Percentiles rank a stretch among this genome's conserved stretches.
Evolutionary conservation across 2,888 invertebrate species (phyloP).

Genomic region (Melieria picta): DNA sequence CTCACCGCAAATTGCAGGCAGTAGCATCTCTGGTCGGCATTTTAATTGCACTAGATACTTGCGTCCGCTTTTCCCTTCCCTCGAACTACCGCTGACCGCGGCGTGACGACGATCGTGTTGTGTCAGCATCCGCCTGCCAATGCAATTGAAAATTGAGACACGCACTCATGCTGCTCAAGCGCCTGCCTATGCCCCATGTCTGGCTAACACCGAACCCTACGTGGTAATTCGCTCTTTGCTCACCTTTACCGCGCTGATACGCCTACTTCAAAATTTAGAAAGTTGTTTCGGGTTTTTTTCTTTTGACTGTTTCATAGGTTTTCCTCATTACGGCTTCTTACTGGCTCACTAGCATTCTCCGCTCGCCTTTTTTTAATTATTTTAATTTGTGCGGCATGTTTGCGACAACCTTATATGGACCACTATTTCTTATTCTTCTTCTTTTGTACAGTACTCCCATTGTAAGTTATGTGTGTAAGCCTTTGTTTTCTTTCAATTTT

Average conservation of each 20-base stretch:
- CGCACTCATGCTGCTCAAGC: neutral
- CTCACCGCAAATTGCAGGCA: too few species aligned
- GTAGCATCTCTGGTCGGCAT: too few species aligned
- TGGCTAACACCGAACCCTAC: neutral
- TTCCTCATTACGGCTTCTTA: conserved; percentile 5
- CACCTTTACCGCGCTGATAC: conserved; percentile 41
- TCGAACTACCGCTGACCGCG: too few species aligned
- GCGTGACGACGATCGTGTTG: too few species aligned
- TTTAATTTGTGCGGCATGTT: conserved; percentile 41
- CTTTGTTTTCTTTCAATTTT: too few species aligned
- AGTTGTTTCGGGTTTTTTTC: conserved; percentile 49
- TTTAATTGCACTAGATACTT: too few species aligned
- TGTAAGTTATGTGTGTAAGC: too few species aligned
- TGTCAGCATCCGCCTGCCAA: too few species aligned
- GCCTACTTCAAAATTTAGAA: conserved; percentile 60
- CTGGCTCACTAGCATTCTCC: neutral
- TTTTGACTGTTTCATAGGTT: conserved; percentile 15
- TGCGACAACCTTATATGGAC: conserved; percentile 41
- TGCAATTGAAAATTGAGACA: conserved; percentile 23
- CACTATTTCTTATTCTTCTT: conserved; percentile 25
- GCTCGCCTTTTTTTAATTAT: conserved; percentile 43
- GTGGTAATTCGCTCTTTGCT: conserved; percentile 20
- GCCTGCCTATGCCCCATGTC: too few species aligned
- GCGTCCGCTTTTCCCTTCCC: too few species aligned
- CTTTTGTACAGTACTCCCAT: neutral